A percentile compares a stretch with the other conserved stretches of the same genome.
phyloP scores from a whole-genome alignment of 2,797 vertebrate genomes.

The Falco novaeseelandiae region DNA sequence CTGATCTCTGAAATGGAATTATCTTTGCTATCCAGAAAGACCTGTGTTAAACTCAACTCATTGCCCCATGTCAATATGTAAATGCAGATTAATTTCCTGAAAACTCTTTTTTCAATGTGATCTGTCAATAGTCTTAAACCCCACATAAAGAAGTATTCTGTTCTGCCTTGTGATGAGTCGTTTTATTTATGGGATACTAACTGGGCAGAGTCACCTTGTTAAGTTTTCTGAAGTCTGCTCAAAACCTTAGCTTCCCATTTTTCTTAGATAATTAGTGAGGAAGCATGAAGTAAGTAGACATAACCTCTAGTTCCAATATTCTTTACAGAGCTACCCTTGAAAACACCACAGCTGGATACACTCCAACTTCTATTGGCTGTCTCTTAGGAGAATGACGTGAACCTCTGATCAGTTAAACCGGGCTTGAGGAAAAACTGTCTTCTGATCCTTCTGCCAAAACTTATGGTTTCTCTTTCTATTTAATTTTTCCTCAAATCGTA shows the following conservation, averaged over 20 bases:
- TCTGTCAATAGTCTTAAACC: neutral
- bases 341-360: neutral
- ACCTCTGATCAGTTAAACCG: neutral
- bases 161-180: neutral
- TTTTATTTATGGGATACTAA: neutral
- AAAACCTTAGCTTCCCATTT: neutral
- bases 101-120: neutral
- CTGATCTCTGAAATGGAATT: neutral
- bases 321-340: neutral
- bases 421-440: neutral
- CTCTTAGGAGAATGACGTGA: neutral
- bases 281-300: neutral
- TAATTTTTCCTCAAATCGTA: neutral
- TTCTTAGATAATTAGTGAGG: neutral
- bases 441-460: neutral
- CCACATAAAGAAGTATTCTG: neutral
- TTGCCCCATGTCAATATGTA: neutral
- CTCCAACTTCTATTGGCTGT: neutral
- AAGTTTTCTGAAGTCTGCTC: neutral
- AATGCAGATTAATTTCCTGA: neutral
- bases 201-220: neutral
- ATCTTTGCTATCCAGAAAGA: neutral
- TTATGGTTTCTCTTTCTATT: neutral
- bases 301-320: neutral
- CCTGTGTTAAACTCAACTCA: neutral